Evolutionary conservation across 2,797 vertebrate genomes (phyloP).

Genomic region (Apogon talboti): DNA sequence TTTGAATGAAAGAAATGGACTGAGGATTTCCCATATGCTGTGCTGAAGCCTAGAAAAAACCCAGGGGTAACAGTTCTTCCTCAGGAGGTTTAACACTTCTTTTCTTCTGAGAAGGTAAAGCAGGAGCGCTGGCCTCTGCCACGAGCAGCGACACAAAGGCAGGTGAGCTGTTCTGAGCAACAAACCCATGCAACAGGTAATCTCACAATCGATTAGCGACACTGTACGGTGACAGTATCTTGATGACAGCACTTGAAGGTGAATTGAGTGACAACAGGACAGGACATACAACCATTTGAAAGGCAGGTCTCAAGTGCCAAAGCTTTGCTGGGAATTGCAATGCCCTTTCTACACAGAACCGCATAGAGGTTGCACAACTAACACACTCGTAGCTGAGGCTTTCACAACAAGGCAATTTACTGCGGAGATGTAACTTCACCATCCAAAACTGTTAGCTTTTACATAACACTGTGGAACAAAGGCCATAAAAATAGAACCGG

Average conservation of each 20-base stretch:
- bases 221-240: not conserved
- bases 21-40: not conserved
- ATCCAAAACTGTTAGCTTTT: too few relatives aligned
- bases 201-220: not conserved
- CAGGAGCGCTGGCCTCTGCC: too few relatives aligned
- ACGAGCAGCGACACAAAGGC: too few relatives aligned
- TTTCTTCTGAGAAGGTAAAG: too few relatives aligned
- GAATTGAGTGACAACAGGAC: not conserved
- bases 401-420: too few relatives aligned
- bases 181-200: not conserved
- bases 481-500: too few relatives aligned
- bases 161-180: not conserved
- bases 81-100: too few relatives aligned
- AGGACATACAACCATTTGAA: not conserved
- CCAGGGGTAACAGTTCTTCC: too few relatives aligned
- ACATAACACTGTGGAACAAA: too few relatives aligned
- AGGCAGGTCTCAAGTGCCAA: not conserved
- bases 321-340: not conserved
- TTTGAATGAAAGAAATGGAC: slow-evolving; percentile 1
- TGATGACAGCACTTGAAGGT: not conserved
- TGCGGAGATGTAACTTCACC: too few relatives aligned
- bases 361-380: too few relatives aligned
- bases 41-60: not conserved
- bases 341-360: not conserved
- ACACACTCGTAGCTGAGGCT: not conserved